Evolutionary conservation across 2,888 invertebrate genomes (phyloP).

Genomic region (Catocala fraxini): DNA sequence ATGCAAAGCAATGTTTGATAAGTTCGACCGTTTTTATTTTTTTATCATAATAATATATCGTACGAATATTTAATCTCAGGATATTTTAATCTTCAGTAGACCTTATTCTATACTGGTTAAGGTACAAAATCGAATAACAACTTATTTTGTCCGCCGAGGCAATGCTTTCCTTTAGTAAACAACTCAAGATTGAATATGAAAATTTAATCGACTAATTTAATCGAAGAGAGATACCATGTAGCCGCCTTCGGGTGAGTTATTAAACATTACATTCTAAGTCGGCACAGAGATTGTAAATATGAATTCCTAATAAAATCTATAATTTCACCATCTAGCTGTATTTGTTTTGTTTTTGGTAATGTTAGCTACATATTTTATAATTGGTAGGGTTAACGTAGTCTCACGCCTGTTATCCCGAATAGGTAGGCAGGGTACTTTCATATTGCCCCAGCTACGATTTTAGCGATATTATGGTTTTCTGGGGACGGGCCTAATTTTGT

Average conservation of each 20-base stretch:
- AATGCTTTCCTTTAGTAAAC: slow-evolving; percentile 88
- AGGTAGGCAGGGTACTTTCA: too few relatives aligned
- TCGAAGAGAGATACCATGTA: slow-evolving; percentile 83
- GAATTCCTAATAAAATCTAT: slow-evolving; percentile 40
- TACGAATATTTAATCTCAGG: slow-evolving; percentile 61
- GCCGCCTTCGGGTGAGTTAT: slow-evolving; percentile 67
- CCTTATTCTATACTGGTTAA: slow-evolving; percentile 32
- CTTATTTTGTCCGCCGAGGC: slow-evolving; percentile 48
- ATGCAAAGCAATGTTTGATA: slow-evolving; percentile 51
- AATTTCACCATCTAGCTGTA: too few relatives aligned
- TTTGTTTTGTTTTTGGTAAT: too few relatives aligned
- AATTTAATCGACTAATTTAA: slow-evolving; percentile 92
- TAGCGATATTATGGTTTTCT: too few relatives aligned
- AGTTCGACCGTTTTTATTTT: slow-evolving; percentile 56
- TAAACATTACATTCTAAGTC: slow-evolving; percentile 55
- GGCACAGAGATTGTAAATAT: slow-evolving; percentile 50
- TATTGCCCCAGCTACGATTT: too few relatives aligned
- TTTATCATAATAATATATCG: slow-evolving; percentile 55
- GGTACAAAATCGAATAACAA: slow-evolving; percentile 41
- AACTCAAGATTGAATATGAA: slow-evolving; percentile 93
- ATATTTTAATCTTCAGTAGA: slow-evolving; percentile 19
- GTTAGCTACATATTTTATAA: too few relatives aligned
- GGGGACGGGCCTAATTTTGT: too few relatives aligned
- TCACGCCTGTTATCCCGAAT: too few relatives aligned
- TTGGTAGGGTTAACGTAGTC: too few relatives aligned